Conservation (phyloP, 2,888 invertebrate species). For the Eledone cirrhosa region DNA sequence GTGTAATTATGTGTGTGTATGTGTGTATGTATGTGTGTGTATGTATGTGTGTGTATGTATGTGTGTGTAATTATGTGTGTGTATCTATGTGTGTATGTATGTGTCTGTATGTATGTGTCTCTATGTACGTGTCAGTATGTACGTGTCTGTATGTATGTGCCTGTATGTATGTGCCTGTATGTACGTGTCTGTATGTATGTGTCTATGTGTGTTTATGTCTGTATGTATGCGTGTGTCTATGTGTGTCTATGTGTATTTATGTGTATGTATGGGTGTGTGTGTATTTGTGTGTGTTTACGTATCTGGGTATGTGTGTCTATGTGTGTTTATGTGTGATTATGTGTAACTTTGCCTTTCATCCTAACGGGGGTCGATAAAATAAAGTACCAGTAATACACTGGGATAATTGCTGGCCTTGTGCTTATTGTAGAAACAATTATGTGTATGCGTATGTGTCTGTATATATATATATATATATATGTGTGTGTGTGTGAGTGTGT, state of each 20-base stretch:
- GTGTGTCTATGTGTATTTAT: neutral
- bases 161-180: neutral
- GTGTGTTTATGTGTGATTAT: neutral
- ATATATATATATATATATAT: neutral
- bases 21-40: neutral
- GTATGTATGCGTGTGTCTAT: neutral
- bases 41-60: neutral
- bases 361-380: too few relatives aligned
- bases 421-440: too few relatives aligned
- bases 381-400: too few relatives aligned
- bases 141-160: neutral
- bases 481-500: neutral
- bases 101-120: neutral
- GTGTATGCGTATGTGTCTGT: neutral
- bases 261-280: neutral
- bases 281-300: neutral
- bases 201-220: neutral
- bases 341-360: neutral
- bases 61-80: neutral
- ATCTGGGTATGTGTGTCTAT: neutral
- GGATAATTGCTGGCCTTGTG: too few relatives aligned
- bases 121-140: neutral
- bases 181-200: neutral
- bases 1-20: neutral
- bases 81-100: neutral